Evolutionary conservation across 1,140 invertebrate species (phyloP), one percentile per base, ranked within the genome.

Genomic region (Brachionus angularis): DNA sequence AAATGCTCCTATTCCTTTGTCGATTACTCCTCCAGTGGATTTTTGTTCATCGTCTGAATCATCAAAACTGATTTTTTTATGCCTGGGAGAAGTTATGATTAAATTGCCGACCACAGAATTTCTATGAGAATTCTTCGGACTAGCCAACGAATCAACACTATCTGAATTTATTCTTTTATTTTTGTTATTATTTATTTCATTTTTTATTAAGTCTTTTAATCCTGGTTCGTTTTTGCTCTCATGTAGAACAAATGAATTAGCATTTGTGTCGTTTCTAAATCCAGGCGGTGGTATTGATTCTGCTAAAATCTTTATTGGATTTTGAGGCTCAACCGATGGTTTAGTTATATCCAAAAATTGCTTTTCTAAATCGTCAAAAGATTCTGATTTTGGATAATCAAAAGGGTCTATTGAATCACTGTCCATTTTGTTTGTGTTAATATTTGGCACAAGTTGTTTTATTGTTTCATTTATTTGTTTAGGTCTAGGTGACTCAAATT

Each of bases 371-470:
- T 58, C 53, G 14, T 58, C 53, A 10, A 58, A 2, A 23, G 53
- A 39, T 39, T 58, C 53, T 23, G 53, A 58, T 58, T 58, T 58
- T 8, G 53, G 53, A 5, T n/a, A n/a, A n/a, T n/a, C n/a, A n/a
- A n/a, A n/a, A n/a, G n/a, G n/a, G n/a, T n/a, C n/a, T n/a, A n/a
- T n/a, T n/a, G n/a, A n/a, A n/a, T n/a, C n/a, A n/a, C n/a, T n/a
- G n/a, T n/a, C n/a, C n/a, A n/a, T n/a, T n/a, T n/a, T n/a, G n/a
- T n/a, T n/a, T n/a, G n/a, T n/a, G n/a, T n/a, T n/a, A n/a, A n/a
- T n/a, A n/a, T n/a, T n/a, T n/a, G n/a, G n/a, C n/a, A n/a, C n/a
- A n/a, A n/a, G n/a, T n/a, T n/a, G n/a, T n/a, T n/a, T n/a, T n/a
- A n/a, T n/a, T n/a, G n/a, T n/a, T n/a, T n/a, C n/a, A n/a, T n/a